phyloP scores from a whole-genome alignment of 2,888 invertebrate species.

The Phlogophora meticulosa region DNA sequence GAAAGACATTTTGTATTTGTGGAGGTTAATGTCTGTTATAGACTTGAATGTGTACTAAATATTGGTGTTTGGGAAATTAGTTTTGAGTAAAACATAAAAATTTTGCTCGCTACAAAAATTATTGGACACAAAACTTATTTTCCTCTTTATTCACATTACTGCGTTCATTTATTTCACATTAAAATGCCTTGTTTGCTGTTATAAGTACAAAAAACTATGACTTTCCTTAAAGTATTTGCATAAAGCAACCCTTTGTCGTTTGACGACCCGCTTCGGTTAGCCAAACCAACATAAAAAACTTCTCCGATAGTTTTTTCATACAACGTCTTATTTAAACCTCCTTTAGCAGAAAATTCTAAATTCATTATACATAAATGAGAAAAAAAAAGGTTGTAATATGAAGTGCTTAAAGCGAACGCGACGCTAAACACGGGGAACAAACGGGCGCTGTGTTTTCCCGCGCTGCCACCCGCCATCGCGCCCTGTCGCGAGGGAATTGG shows the following conservation, averaged over 20 bases:
- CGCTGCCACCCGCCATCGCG: conserved; percentile 60
- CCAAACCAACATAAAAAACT: background rate
- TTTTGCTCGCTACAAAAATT: no score
- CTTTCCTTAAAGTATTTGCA: background rate
- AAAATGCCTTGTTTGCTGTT: background rate
- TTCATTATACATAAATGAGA: conserved; percentile 35
- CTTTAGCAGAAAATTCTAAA: conserved; percentile 19
- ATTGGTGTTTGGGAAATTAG: background rate
- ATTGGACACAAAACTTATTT: background rate
- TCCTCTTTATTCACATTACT: background rate
- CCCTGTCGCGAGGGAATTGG: conserved; percentile 67
- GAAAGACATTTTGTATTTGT: background rate
- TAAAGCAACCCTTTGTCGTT: background rate
- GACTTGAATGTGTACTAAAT: no score
- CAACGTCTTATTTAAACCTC: conserved; percentile 34
- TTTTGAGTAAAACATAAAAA: no score
- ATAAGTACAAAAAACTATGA: background rate
- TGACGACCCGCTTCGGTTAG: background rate
- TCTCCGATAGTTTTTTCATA: conserved; percentile 12
- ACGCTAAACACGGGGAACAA: conserved; percentile 57
- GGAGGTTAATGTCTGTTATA: background rate
- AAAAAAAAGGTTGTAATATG: conserved; percentile 56
- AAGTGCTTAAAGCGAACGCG: conserved; percentile 60
- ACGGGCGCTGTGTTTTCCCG: conserved; percentile 63
- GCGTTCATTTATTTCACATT: background rate